phyloP scores from a whole-genome alignment of 2,888 invertebrate species.

The Beris morrisii region DNA sequence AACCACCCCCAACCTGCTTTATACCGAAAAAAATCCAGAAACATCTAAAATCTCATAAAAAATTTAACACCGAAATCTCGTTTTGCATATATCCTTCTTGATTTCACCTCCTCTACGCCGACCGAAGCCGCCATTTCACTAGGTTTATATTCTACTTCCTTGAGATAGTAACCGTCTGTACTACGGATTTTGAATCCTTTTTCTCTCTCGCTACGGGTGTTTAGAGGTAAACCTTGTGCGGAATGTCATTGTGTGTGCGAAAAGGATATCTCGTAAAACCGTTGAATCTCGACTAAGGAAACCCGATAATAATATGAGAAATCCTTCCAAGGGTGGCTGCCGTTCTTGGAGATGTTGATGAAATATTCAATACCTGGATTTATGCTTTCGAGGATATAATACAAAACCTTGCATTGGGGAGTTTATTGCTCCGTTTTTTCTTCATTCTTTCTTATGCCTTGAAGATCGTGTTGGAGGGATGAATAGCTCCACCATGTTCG shows the following conservation, averaged over 20 bases:
- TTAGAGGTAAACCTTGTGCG: constrained; percentile 3
- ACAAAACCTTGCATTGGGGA: constrained; percentile 21
- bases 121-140: constrained; percentile 2
- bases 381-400: constrained; percentile 35
- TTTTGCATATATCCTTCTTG: constrained; percentile 39
- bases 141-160: neutral
- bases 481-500: too few species aligned
- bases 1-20: neutral
- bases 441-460: neutral
- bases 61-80: constrained; percentile 39
- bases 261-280: constrained; percentile 29
- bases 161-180: too few species aligned
- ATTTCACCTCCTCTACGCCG: constrained; percentile 27
- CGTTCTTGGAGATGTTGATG: constrained; percentile 34
- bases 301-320: constrained; percentile 33
- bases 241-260: constrained; percentile 33
- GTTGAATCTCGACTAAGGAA: constrained; percentile 28
- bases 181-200: too few species aligned
- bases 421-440: constrained; percentile 10
- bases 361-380: constrained; percentile 39
- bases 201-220: neutral
- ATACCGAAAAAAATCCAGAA: constrained; percentile 2
- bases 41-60: constrained; percentile 37
- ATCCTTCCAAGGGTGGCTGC: constrained; percentile 31
- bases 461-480: too few species aligned